phyloP scores from a whole-genome alignment of 2,888 invertebrate species.

The Leptopilina myrica region DNA sequence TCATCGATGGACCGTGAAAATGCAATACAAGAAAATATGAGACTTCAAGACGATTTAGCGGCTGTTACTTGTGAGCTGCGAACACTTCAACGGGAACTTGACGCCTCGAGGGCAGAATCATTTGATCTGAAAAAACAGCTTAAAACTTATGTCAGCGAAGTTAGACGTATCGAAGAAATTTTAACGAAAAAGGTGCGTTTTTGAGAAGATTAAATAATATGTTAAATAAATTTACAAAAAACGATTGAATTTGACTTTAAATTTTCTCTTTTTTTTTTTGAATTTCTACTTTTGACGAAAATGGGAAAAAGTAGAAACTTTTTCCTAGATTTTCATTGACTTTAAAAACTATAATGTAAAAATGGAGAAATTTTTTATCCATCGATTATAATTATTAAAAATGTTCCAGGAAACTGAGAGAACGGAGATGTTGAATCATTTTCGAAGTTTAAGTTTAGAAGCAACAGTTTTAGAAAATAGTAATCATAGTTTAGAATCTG shows the following conservation, averaged over 20 bases:
- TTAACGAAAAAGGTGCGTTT: conserved; percentile 82
- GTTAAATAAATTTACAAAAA: neutral
- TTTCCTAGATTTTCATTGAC: no score
- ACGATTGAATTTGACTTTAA: no score
- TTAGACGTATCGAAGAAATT: conserved; percentile 87
- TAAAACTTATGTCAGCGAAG: conserved; percentile 89
- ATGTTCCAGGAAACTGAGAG: conserved; percentile 84
- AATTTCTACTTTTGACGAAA: no score
- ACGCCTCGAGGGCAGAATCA: conserved; percentile 84
- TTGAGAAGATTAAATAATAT: neutral
- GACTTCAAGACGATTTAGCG: conserved; percentile 85
- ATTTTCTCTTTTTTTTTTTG: no score
- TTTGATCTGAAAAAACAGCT: conserved; percentile 86
- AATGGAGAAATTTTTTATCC: neutral
- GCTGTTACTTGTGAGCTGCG: conserved; percentile 81
- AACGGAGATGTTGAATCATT: conserved; percentile 88
- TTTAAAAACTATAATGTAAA: no score
- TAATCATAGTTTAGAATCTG: conserved; percentile 87
- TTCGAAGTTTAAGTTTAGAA: conserved; percentile 86
- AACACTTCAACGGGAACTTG: conserved; percentile 82
- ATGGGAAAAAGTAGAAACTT: no score
- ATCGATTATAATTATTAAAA: conserved; percentile 42
- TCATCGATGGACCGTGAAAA: conserved; percentile 80
- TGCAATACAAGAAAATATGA: conserved; percentile 83
- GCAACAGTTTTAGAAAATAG: conserved; percentile 87